Percentiles rank a stretch among this genome's conserved stretches.
Evolutionary conservation across 2,888 invertebrate genomes (phyloP).

Genomic region (Drosophila greeni): DNA sequence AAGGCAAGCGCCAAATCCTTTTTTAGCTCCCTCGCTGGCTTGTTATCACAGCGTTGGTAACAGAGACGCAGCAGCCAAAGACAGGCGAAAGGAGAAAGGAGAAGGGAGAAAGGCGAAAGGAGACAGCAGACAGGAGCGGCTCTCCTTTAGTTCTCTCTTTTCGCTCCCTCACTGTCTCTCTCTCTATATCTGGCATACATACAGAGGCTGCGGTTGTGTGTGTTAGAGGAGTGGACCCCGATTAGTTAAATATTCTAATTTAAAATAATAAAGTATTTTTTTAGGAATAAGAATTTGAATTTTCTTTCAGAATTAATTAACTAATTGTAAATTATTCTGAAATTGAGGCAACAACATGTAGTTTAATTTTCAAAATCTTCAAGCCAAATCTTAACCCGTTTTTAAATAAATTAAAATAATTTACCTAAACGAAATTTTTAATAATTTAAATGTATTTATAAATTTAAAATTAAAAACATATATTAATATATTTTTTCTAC

Average conservation of each 20-base stretch:
- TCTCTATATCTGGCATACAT: conserved; percentile 15
- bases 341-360: too few relatives aligned
- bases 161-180: conserved; percentile 19
- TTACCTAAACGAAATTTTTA: too few relatives aligned
- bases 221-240: conserved; percentile 11
- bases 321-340: too few relatives aligned
- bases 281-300: too few relatives aligned
- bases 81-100: conserved; percentile 19
- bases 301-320: too few relatives aligned
- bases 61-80: conserved; percentile 62
- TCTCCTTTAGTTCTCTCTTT: conserved; percentile 18
- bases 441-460: too few relatives aligned
- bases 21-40: conserved; percentile 23
- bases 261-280: too few relatives aligned
- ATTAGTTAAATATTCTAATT: background rate
- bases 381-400: background rate
- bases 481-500: too few relatives aligned
- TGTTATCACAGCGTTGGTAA: conserved; percentile 49
- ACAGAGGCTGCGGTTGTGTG: conserved; percentile 8
- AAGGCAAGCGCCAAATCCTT: conserved; percentile 45
- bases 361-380: too few relatives aligned
- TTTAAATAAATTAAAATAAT: too few relatives aligned
- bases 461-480: too few relatives aligned
- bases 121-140: conserved; percentile 12
- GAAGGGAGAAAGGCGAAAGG: background rate